phyloP scores from a whole-genome alignment of 2,797 vertebrate species.

The Rhincodon typus region DNA sequence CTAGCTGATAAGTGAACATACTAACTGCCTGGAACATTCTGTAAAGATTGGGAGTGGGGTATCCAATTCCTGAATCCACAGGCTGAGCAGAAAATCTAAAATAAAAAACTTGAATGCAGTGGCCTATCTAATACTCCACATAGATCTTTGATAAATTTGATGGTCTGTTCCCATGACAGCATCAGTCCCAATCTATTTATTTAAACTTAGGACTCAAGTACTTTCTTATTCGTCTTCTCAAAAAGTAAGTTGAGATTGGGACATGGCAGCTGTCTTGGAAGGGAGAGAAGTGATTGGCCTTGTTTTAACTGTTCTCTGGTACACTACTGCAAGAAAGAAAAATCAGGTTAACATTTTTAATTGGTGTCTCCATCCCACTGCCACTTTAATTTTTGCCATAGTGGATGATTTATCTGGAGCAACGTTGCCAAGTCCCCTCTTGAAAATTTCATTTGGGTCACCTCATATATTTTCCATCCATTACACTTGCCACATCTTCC shows the following conservation, averaged over 20 bases:
- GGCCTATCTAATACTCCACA: neutral
- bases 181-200: neutral
- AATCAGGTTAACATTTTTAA: neutral
- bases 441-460: neutral
- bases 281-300: neutral
- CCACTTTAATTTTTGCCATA: neutral
- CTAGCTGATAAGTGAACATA: neutral
- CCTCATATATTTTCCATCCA: neutral
- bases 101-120: neutral
- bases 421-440: neutral
- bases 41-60: neutral
- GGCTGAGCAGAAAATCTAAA: neutral
- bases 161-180: neutral
- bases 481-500: neutral
- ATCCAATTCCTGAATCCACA: neutral
- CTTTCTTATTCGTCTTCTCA: neutral
- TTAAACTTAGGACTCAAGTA: neutral
- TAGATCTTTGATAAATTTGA: neutral
- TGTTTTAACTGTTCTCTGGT: neutral
- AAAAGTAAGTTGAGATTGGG: neutral
- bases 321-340: neutral
- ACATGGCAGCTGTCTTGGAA: neutral
- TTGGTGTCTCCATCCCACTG: neutral
- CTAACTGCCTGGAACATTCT: neutral
- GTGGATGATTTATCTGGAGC: neutral